These are phyloP conservation scores for Sylvietta virens DNA, from an alignment of 2,113 vertebrate species.

Conservation along the genomic window DNA sequence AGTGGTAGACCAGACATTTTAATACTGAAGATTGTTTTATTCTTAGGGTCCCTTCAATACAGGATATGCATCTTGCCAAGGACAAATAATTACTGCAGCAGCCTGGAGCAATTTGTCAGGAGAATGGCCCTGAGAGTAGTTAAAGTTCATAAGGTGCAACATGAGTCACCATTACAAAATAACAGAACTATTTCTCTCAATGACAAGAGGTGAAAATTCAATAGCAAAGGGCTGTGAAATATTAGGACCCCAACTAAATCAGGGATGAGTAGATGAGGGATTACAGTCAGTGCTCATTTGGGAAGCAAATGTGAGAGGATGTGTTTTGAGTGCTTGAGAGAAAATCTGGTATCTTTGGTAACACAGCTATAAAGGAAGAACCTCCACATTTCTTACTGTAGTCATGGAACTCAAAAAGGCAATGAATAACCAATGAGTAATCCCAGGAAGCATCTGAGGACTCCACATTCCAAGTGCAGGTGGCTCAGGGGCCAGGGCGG, in stretches of 20 bases:
- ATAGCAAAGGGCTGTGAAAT: background rate
- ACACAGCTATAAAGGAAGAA: background rate
- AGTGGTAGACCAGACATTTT: background rate
- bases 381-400: background rate
- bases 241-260: background rate
- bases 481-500: background rate
- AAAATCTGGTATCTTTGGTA: background rate
- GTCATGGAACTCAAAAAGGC: constrained; percentile 17
- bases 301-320: background rate
- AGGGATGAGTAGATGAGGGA: background rate
- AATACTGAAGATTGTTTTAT: background rate
- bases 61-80: constrained; percentile 13
- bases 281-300: background rate
- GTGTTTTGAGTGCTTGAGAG: background rate
- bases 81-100: background rate
- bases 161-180: background rate
- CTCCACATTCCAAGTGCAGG: background rate
- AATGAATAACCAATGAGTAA: constrained; percentile 2
- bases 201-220: background rate
- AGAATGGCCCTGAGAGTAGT: background rate
- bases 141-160: constrained; percentile 12
- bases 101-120: background rate
- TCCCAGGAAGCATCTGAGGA: background rate
- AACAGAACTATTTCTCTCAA: background rate
- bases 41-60: background rate